phyloP scores from a whole-genome alignment of 2,797 vertebrate genomes.

The Echeneis naucrates region DNA sequence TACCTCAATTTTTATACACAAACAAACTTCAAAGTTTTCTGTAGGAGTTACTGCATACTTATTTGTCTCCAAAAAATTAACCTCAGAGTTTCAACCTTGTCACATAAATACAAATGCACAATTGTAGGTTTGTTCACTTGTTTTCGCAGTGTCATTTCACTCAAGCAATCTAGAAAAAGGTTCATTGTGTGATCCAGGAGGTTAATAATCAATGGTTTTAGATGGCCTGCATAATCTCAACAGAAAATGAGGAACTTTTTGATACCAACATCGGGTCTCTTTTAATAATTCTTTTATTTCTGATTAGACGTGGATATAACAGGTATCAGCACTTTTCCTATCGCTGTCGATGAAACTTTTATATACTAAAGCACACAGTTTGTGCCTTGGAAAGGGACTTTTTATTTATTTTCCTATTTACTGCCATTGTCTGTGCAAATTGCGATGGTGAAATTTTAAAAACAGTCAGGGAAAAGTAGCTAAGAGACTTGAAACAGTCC shows the following conservation, averaged over 20 bases:
- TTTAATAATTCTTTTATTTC: too few species aligned
- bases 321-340: too few species aligned
- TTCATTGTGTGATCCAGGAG: neutral
- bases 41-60: neutral
- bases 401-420: too few species aligned
- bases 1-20: neutral
- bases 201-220: neutral
- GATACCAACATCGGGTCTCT: neutral
- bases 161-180: neutral
- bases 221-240: neutral
- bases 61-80: neutral
- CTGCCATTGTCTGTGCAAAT: too few species aligned
- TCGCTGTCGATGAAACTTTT: too few species aligned
- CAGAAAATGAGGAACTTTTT: neutral
- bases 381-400: too few species aligned
- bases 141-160: neutral
- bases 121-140: neutral
- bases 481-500: neutral
- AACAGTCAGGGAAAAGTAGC: neutral
- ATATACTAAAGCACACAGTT: too few species aligned
- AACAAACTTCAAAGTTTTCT: neutral
- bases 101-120: neutral
- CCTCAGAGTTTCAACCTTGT: neutral
- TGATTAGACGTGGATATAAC: too few species aligned
- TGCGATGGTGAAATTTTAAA: too few species aligned